Percentiles rank a stretch among this genome's conserved stretches.
Conservation (phyloP, 2,113 vertebrate genomes). For the Rhynchomys soricoides region DNA sequence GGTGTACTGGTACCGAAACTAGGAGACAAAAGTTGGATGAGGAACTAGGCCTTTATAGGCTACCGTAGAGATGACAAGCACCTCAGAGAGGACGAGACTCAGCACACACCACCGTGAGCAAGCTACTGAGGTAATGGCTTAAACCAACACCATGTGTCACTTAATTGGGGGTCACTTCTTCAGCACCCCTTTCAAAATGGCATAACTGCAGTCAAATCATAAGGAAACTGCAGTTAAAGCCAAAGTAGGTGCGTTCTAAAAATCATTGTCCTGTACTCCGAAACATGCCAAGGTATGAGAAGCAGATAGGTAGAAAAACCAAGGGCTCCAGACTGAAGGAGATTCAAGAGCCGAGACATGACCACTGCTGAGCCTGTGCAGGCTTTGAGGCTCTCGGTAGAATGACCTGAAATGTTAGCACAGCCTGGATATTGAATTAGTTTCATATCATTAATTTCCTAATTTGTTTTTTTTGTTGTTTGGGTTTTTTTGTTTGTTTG, state of each 20-base stretch:
- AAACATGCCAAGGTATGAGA: not conserved
- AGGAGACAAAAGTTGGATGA: not conserved
- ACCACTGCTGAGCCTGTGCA: not conserved
- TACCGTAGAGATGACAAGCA: not conserved
- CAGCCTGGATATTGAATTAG: not conserved
- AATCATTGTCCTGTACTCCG: not conserved
- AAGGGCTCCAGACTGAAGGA: not conserved
- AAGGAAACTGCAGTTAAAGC: not conserved
- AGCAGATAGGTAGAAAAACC: not conserved
- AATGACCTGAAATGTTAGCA: not conserved
- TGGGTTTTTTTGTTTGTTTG: too few relatives aligned
- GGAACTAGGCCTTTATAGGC: not conserved
- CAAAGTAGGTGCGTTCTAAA: not conserved
- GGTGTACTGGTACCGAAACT: not conserved
- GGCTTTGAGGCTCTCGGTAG: not conserved
- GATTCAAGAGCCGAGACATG: not conserved
- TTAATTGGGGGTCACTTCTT: not conserved
- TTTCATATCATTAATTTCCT: not conserved
- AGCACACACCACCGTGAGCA: not conserved
- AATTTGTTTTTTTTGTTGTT: too few relatives aligned
- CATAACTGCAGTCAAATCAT: not conserved
- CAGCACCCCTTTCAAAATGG: not conserved
- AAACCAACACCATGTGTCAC: not conserved
- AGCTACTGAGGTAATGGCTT: not conserved
- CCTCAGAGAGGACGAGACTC: not conserved